Percentiles rank a stretch among this genome's conserved stretches.
Evolutionary conservation across 2,888 invertebrate genomes (phyloP).

Genomic region (Terebella lapidaria): DNA sequence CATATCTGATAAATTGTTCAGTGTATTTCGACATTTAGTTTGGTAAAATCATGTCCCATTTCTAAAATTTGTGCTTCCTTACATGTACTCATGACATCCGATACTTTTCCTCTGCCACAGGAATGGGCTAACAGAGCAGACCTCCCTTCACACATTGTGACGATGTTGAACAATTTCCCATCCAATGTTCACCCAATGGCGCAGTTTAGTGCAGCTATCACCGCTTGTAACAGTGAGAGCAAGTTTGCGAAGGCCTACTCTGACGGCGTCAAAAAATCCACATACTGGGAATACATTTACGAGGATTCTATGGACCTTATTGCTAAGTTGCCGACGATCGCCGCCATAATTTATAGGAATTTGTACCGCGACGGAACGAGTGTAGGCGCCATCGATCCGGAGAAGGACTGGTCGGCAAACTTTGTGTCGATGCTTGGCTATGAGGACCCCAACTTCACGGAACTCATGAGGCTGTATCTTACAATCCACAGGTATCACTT

Average conservation of each 20-base stretch:
- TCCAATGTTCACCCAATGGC: constrained; percentile 88
- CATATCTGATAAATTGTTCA: too few relatives aligned
- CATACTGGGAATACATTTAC: constrained; percentile 88
- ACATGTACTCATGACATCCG: too few relatives aligned
- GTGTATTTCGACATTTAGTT: too few relatives aligned
- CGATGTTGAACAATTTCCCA: constrained; percentile 87
- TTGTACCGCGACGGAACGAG: constrained; percentile 73
- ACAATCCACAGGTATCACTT: constrained; percentile 72
- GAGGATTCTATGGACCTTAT: constrained; percentile 93
- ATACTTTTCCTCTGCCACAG: too few relatives aligned
- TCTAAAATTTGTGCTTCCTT: too few relatives aligned
- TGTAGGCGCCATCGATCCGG: constrained; percentile 80
- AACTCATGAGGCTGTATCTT: constrained; percentile 86
- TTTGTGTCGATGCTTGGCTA: constrained; percentile 85
- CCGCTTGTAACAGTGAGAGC: constrained; percentile 86
- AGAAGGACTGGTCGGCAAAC: constrained; percentile 89
- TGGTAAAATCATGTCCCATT: too few relatives aligned
- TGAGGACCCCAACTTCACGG: constrained; percentile 72
- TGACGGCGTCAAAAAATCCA: constrained; percentile 79
- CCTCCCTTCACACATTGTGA: constrained; percentile 86
- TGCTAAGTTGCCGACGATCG: constrained; percentile 88
- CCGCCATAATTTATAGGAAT: constrained; percentile 90
- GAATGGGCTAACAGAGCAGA: constrained; percentile 85
- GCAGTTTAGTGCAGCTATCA: constrained; percentile 85
- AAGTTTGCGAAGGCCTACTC: constrained; percentile 85